A percentile compares a stretch with the other conserved stretches of the same genome.
Evolutionary conservation across 2,888 invertebrate species (phyloP).

Genomic region (Monopis laevigella): DNA sequence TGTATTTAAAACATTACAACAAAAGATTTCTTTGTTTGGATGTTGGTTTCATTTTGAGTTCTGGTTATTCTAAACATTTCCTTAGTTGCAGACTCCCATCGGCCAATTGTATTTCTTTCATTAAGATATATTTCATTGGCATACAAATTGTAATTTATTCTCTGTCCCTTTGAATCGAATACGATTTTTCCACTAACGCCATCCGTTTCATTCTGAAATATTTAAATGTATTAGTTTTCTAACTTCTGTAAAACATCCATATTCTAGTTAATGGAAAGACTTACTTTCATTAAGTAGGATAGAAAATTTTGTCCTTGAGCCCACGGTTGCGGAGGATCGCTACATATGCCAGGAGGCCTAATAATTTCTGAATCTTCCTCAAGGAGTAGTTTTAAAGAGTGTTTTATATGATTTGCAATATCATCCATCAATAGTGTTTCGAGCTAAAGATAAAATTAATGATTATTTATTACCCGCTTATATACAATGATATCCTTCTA

Average conservation of each 20-base stretch:
- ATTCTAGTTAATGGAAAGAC: conserved; percentile 3
- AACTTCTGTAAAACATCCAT: neutral
- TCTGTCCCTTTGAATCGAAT: conserved; percentile 73
- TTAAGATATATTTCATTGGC: conserved; percentile 66
- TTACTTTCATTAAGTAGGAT: conserved; percentile 39
- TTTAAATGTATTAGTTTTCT: too few relatives aligned
- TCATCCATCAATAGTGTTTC: conserved; percentile 50
- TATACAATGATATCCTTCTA: too few relatives aligned
- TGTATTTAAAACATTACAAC: too few relatives aligned
- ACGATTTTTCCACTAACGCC: conserved; percentile 75
- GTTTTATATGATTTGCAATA: conserved; percentile 42
- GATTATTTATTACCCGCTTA: too few relatives aligned
- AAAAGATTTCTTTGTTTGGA: conserved; percentile 72
- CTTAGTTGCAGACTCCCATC: conserved; percentile 49
- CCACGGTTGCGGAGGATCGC: conserved; percentile 33
- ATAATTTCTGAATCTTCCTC: neutral
- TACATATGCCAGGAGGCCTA: neutral
- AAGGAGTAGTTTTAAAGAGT: conserved; percentile 27
- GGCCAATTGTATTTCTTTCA: conserved; percentile 34
- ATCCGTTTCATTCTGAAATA: conserved; percentile 66
- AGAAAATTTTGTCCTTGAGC: conserved; percentile 38
- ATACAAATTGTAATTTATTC: conserved; percentile 74
- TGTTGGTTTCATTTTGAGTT: conserved; percentile 51
- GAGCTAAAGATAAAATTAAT: conserved; percentile 25
- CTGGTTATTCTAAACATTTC: conserved; percentile 49